A percentile compares a stretch with the other conserved stretches of the same genome.
Conservation (phyloP, 2,113 vertebrate species). For the Tachysurus fulvidraco region DNA sequence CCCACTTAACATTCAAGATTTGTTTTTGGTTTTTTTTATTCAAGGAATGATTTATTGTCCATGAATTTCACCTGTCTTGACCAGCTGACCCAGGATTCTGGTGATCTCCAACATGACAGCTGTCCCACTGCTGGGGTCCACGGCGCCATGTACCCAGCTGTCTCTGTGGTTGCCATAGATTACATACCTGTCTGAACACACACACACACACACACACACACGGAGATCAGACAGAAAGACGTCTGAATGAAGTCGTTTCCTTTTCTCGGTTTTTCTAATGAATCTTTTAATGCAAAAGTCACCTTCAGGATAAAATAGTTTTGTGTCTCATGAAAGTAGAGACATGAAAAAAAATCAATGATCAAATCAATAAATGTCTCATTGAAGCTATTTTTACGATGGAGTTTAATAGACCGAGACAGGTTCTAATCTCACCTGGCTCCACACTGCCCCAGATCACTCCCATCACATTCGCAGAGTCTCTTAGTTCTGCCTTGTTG, state of each 20-base stretch:
- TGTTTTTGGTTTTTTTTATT: neutral
- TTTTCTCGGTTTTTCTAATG: neutral
- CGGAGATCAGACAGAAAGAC: neutral
- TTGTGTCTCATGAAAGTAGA: no score
- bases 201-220: neutral
- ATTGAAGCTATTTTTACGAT: neutral
- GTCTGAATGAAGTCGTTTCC: neutral
- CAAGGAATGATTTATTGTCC: neutral
- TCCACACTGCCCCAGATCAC: conserved; percentile 83
- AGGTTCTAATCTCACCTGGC: conserved; percentile 73
- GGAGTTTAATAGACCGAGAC: neutral
- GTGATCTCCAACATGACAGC: conserved; percentile 84
- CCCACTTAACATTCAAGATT: neutral
- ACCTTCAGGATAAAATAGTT: neutral
- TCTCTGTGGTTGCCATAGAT: conserved; percentile 90
- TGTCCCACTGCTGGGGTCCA: conserved; percentile 87
- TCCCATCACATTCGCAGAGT: conserved; percentile 86
- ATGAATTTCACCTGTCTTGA: conserved; percentile 77
- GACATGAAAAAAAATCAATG: neutral
- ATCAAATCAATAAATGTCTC: neutral
- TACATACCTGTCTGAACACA: conserved; percentile 80
- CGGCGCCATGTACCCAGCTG: conserved; percentile 88
- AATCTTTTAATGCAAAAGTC: neutral
- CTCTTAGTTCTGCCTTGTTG: conserved; percentile 68
- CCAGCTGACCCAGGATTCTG: conserved; percentile 78